phyloP scores from a whole-genome alignment of 2,888 invertebrate species.

The Diachrysia chrysitis region DNA sequence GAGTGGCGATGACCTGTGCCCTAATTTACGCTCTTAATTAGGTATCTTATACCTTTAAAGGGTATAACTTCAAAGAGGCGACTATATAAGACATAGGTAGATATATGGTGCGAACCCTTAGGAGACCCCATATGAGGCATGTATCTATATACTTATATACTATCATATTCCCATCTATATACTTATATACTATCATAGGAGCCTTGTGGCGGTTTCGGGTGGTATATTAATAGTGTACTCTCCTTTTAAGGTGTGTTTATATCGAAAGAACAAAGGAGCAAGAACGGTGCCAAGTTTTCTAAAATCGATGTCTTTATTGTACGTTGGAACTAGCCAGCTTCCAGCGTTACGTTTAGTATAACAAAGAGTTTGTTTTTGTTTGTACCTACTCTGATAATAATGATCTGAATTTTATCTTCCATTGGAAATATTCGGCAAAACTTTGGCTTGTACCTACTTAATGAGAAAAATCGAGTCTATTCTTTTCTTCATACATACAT shows the following conservation, averaged over 20 bases:
- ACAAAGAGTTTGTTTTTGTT: background rate
- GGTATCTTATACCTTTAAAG: conserved; percentile 17
- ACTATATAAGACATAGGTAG: background rate
- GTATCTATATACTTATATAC: conserved; percentile 10
- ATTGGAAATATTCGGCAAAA: background rate
- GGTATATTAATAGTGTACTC: conserved; percentile 20
- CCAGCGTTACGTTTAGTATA: background rate
- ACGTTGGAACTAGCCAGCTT: background rate
- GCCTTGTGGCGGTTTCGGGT: conserved; percentile 25
- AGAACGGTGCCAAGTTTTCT: conserved; percentile 6
- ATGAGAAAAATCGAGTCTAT: too few species aligned
- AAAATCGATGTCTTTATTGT: conserved; percentile 5
- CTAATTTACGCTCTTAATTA: conserved; percentile 52
- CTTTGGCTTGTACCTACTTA: background rate
- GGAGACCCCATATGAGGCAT: background rate
- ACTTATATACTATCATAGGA: conserved; percentile 20
- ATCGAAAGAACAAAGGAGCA: background rate
- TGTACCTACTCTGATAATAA: background rate
- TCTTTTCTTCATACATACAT: too few species aligned
- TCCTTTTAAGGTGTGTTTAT: background rate
- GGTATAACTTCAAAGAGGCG: conserved; percentile 37
- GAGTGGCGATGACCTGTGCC: conserved; percentile 60
- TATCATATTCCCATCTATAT: too few species aligned
- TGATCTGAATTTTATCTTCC: background rate
- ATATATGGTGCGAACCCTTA: conserved; percentile 1